A percentile compares a stretch with the other conserved stretches of the same genome.
Conservation (phyloP, 2,113 vertebrate genomes). For the Rhinolophus ferrumequinum region DNA sequence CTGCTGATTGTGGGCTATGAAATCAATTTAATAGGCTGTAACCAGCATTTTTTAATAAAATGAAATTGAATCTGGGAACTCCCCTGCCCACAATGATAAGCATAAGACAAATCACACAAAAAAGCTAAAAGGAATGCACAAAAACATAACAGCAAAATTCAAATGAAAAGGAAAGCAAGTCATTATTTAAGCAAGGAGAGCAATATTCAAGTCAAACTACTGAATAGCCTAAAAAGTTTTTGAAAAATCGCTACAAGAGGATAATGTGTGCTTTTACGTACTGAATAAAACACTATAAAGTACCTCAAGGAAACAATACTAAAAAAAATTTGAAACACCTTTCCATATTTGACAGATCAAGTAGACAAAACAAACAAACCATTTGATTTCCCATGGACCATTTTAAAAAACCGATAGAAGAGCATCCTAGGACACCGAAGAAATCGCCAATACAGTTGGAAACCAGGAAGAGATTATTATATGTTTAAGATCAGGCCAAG, state of each 20-base stretch:
- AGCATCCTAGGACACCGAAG: neutral
- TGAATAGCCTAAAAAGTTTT: neutral
- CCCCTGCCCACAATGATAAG: neutral
- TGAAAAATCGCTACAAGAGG: neutral
- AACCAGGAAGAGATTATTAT: neutral
- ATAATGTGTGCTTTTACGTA: neutral
- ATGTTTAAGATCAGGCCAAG: neutral
- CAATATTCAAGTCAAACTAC: neutral
- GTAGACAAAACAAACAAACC: neutral
- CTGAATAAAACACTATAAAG: neutral
- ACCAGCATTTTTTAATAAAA: constrained; percentile 25
- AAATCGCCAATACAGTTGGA: neutral
- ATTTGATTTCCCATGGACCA: neutral
- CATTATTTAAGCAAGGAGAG: neutral
- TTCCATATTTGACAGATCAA: neutral
- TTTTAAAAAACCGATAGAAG: neutral
- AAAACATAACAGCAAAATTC: neutral
- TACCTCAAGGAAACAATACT: neutral
- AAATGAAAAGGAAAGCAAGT: constrained; percentile 28
- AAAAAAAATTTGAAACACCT: neutral
- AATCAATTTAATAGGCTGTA: constrained; percentile 1
- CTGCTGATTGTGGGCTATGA: neutral
- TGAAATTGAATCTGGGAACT: neutral
- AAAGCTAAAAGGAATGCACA: neutral
- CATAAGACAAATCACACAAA: constrained; percentile 1